Conservation (phyloP, 1,140 invertebrate genomes). For the Drosophila lacteicornis region DNA sequence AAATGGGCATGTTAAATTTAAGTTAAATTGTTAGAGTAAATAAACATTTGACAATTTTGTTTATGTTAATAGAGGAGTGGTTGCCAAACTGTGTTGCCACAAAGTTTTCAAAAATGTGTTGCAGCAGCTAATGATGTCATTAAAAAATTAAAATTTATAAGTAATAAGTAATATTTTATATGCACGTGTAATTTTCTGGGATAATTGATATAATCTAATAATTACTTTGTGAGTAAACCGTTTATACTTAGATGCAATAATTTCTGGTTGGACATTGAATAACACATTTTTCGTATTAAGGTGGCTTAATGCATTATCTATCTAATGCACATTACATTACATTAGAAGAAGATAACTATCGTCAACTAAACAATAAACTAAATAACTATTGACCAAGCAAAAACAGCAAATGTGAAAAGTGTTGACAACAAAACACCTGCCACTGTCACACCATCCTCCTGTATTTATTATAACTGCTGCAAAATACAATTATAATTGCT, state of each 20-base stretch:
- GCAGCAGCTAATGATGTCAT: neutral
- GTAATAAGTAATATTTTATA: too few relatives aligned
- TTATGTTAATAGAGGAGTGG: too few relatives aligned
- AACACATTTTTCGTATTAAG: too few relatives aligned
- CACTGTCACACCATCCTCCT: neutral
- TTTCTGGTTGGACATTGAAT: too few relatives aligned
- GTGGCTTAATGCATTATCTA: neutral
- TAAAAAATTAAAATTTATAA: too few relatives aligned
- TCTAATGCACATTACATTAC: neutral
- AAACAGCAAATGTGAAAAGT: slow-evolving; percentile 4
- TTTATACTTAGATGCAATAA: too few relatives aligned
- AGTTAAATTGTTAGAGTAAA: too few relatives aligned
- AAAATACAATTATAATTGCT: slow-evolving; percentile 7
- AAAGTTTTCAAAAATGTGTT: neutral
- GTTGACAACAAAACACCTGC: slow-evolving; percentile 13
- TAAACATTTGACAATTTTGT: too few relatives aligned
- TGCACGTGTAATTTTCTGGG: too few relatives aligned
- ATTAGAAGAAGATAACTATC: neutral
- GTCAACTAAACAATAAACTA: slow-evolving; percentile 3
- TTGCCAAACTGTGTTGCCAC: neutral
- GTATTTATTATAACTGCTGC: slow-evolving; percentile 20
- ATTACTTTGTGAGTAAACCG: too few relatives aligned
- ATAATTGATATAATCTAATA: too few relatives aligned
- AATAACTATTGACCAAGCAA: slow-evolving; percentile 7
- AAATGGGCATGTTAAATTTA: too few relatives aligned